A percentile compares a stretch with the other conserved stretches of the same genome.
Evolutionary conservation across 1,140 invertebrate genomes (phyloP).

Genomic region (Drosophila tristis): DNA sequence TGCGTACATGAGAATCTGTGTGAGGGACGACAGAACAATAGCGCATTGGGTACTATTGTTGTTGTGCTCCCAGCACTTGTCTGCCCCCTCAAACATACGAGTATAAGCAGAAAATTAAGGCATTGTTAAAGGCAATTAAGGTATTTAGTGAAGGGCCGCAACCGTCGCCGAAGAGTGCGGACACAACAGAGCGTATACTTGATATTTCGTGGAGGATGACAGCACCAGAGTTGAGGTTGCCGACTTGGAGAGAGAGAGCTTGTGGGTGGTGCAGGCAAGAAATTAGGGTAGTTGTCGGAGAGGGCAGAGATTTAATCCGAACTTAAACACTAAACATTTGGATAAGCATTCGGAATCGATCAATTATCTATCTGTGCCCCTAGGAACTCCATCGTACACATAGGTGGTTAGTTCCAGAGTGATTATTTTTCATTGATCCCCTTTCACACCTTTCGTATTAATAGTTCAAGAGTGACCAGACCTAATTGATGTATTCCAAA

Average conservation of each 20-base stretch:
- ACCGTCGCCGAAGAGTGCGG: constrained; percentile 24
- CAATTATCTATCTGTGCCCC: too few relatives aligned
- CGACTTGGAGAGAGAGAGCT: constrained; percentile 4
- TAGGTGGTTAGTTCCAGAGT: too few relatives aligned
- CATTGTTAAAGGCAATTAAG: constrained; percentile 78
- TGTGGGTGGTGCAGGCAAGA: constrained; percentile 7
- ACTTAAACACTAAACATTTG: too few relatives aligned
- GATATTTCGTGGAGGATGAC: constrained; percentile 44
- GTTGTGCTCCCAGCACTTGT: constrained; percentile 40
- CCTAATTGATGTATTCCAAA: too few relatives aligned
- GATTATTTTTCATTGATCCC: too few relatives aligned
- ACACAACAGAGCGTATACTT: constrained; percentile 60
- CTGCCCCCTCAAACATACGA: constrained; percentile 5
- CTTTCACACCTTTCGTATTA: too few relatives aligned
- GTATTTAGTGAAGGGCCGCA: constrained; percentile 59
- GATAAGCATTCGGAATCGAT: too few relatives aligned
- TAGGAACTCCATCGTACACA: too few relatives aligned
- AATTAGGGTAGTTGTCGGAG: constrained; percentile 2
- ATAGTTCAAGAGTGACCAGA: too few relatives aligned
- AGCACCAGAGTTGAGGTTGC: constrained; percentile 12
- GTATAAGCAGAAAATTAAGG: constrained; percentile 66
- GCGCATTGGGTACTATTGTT: constrained; percentile 59
- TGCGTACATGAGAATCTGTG: constrained; percentile 11
- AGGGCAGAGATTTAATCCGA: not conserved
- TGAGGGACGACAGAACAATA: constrained; percentile 58